These are phyloP conservation scores for Chaetogeoica ovagalla DNA, from an alignment of 2,888 invertebrate species.

Conservation along the genomic window DNA sequence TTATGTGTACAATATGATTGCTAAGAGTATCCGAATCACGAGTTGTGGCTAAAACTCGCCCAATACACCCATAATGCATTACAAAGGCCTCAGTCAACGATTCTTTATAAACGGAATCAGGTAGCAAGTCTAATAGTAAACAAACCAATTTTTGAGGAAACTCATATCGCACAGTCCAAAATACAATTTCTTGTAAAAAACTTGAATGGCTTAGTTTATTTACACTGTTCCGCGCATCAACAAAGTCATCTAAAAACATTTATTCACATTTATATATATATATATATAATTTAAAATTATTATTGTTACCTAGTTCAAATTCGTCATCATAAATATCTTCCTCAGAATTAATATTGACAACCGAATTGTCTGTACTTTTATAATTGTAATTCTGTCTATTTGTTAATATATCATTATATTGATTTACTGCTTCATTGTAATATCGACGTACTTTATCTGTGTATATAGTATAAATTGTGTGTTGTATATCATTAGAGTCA, in stretches of 20 bases:
- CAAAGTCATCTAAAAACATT: constrained; percentile 15
- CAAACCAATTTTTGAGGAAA: constrained; percentile 97
- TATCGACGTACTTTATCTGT: constrained; percentile 29
- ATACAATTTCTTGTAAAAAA: constrained; percentile 91
- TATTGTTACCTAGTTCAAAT: constrained; percentile 3
- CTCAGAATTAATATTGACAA: constrained; percentile 14
- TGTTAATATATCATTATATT: constrained; percentile 11
- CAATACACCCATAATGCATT: constrained; percentile 92
- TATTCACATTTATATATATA: not conserved
- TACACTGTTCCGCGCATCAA: constrained; percentile 58
- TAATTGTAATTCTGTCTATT: not conserved
- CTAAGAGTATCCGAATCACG: constrained; percentile 87
- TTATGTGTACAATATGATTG: constrained; percentile 96
- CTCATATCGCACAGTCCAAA: constrained; percentile 97
- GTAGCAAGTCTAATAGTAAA: constrained; percentile 89
- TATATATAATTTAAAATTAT: not conserved
- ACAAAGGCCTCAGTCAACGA: constrained; percentile 93
- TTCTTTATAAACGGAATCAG: constrained; percentile 93
- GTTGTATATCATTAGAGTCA: not conserved
- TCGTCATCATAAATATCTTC: constrained; percentile 25
- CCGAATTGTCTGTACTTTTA: not conserved
- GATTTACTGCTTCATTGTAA: constrained; percentile 36
- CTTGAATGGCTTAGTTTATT: constrained; percentile 79
- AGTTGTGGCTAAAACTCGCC: constrained; percentile 84
- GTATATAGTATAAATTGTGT: constrained; percentile 31